Base-by-base conservation (phyloP, 2,113 vertebrate species). In the Lampris megalopsis region DNA sequence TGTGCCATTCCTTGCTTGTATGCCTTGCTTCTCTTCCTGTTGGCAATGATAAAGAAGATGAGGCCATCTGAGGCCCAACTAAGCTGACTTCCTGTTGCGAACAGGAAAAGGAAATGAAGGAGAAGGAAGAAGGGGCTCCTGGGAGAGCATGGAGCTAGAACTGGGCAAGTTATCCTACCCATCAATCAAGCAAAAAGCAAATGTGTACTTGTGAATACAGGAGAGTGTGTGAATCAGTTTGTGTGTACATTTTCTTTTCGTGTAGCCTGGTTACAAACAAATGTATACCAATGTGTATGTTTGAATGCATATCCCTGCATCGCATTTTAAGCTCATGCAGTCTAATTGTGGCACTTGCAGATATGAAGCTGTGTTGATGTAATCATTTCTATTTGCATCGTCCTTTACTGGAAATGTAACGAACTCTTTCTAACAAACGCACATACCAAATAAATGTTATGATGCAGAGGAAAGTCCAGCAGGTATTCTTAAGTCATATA, bases 91-190 rank as follows among this genome's bases (percentile, higher is more conserved):
- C 90, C 88, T 87, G 73, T 68, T 67, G 13, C 63, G 74, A 79
- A 80, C 87, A 82, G 84, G 87, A 89, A 90, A 63, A 49, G 86
- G 82, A 90, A 86, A 73, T 49, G 56, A 75, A 75, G 78, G 75
- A 83, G 68, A 72, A 81, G 60, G 2, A 73, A 79, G 35, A 59
- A 57, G 52, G 56, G 73, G 45, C 73, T 81, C 75, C 57, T 54
- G 56, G 73, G 84, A 83, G 63, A 69, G 40, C 40, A 68, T 52
- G 66, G 40, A 73, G 45, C 61, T 57, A 58, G 50, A 9, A 24
- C 24, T 24, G 24, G 24, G 24, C 24, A 24, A 24, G 0, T 24
- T 24, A 24, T 24, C 24, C 24, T 24, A 24, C 24, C 24, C 24
- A 24, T 24, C 24, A 24, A 24, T 24, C 24, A 24, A 24, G 24